These are phyloP conservation scores for Limulus polyphemus DNA, from an alignment of 2,888 invertebrate species.

Conservation along the genomic window DNA sequence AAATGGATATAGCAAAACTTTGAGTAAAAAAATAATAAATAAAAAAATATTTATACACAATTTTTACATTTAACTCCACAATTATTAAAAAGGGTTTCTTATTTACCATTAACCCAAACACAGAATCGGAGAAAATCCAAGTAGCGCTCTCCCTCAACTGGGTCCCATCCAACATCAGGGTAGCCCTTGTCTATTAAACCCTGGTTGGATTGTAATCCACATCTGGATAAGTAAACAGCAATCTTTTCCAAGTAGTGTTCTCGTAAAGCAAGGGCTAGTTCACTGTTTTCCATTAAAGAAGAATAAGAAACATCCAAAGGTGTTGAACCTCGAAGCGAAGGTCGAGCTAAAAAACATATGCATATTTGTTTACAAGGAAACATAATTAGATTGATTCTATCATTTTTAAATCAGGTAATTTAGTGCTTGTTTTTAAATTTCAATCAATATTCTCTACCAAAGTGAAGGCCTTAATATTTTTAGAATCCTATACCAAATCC, in stretches of 20 bases:
- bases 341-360: constrained; percentile 49
- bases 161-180: constrained; percentile 99
- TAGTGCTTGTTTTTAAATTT: too few relatives aligned
- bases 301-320: constrained; percentile 98
- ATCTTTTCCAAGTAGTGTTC: constrained; percentile 98
- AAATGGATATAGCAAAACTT: too few relatives aligned
- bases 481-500: too few relatives aligned
- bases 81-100: too few relatives aligned
- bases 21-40: too few relatives aligned
- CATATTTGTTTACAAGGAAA: too few relatives aligned
- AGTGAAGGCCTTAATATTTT: too few relatives aligned
- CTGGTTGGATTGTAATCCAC: constrained; percentile 96
- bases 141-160: constrained; percentile 96
- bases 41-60: too few relatives aligned
- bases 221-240: constrained; percentile 90
- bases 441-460: too few relatives aligned
- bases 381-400: too few relatives aligned
- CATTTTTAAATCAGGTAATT: too few relatives aligned
- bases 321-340: constrained; percentile 89
- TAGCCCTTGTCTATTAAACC: constrained; percentile 95
- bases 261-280: constrained; percentile 86
- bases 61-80: too few relatives aligned
- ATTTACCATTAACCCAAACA: constrained; percentile 71
- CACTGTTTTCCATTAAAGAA: constrained; percentile 99
- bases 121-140: constrained; percentile 95